Evolutionary conservation across 2,888 invertebrate genomes (phyloP).

Genomic region (Apamea monoglypha): DNA sequence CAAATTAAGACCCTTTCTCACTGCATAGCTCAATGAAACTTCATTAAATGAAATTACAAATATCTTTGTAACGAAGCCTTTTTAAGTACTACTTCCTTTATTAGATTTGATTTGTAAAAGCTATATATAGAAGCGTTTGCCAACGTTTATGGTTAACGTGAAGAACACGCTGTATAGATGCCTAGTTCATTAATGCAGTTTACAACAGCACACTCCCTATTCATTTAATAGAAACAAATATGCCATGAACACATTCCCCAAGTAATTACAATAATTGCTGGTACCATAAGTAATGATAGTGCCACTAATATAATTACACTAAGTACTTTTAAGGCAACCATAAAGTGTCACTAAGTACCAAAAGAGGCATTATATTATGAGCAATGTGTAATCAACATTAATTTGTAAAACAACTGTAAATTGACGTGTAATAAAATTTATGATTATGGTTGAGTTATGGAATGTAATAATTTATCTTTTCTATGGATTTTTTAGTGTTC

Average conservation of each 20-base stretch:
- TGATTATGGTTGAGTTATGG: background rate
- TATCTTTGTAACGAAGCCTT: no score
- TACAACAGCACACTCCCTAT: background rate
- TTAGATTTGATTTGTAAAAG: no score
- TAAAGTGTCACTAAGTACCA: slow-evolving; percentile 29
- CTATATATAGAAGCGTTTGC: no score
- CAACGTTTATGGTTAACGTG: no score
- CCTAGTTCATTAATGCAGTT: background rate
- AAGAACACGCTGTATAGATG: no score
- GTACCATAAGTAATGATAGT: background rate
- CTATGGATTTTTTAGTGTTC: background rate
- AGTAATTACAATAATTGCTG: background rate
- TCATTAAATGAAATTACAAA: no score
- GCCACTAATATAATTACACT: slow-evolving; percentile 10
- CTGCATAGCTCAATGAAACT: no score
- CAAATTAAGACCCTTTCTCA: no score
- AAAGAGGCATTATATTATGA: slow-evolving; percentile 20
- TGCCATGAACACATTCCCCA: background rate
- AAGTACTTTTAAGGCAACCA: slow-evolving; percentile 29
- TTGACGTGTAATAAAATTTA: slow-evolving; percentile 26
- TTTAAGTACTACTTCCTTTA: no score
- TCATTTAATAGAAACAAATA: background rate
- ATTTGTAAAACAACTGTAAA: slow-evolving; percentile 36
- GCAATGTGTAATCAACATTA: slow-evolving; percentile 24
- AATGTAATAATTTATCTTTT: background rate